Conservation (phyloP, 2,888 invertebrate genomes). For the Gonocerus acuteangulatus region DNA sequence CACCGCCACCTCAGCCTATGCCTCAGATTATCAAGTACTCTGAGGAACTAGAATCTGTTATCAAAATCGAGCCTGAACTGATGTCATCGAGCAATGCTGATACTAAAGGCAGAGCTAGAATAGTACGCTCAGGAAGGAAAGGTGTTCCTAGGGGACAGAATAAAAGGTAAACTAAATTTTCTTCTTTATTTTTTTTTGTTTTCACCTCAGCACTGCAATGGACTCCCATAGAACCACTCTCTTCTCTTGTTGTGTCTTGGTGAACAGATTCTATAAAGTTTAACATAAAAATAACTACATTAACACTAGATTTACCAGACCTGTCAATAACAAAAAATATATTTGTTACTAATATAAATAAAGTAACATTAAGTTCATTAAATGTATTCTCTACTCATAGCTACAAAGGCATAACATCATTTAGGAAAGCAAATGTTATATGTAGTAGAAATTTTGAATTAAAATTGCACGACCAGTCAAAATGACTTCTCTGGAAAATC, state of each 20-base stretch:
- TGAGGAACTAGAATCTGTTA: slow-evolving; percentile 4
- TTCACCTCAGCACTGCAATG: background rate
- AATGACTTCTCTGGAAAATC: too few species aligned
- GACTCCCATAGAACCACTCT: background rate
- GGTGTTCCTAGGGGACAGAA: slow-evolving; percentile 32
- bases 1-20: background rate
- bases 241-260: background rate
- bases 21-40: slow-evolving; percentile 2
- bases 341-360: too few species aligned
- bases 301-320: too few species aligned
- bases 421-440: too few species aligned
- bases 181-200: background rate
- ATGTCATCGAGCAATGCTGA: background rate
- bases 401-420: too few species aligned
- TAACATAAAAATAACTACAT: background rate
- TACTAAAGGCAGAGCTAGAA: slow-evolving; percentile 26
- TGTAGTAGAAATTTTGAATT: too few species aligned
- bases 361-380: too few species aligned
- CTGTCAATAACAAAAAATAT: too few species aligned
- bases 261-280: background rate
- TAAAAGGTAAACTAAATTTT: slow-evolving; percentile 22
- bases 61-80: slow-evolving; percentile 8
- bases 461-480: too few species aligned
- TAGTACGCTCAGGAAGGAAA: slow-evolving; percentile 32
- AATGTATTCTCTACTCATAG: too few species aligned